Percentiles rank a stretch among this genome's conserved stretches.
phyloP scores from a whole-genome alignment of 2,888 invertebrate genomes.

The Apodemia mormo region DNA sequence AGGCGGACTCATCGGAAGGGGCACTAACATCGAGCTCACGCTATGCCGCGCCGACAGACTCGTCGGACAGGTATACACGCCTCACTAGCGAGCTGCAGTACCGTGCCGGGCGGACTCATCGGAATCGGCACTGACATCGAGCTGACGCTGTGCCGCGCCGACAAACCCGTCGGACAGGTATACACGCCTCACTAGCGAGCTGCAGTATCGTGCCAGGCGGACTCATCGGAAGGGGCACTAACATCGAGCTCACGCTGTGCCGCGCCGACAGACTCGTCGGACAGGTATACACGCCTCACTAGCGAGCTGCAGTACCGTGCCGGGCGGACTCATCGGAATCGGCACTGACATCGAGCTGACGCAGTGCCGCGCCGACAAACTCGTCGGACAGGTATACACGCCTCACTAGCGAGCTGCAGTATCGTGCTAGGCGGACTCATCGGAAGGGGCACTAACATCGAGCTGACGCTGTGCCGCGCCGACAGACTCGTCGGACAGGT shows the following conservation, averaged over 20 bases:
- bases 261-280: slow-evolving; percentile 99
- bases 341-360: too few species aligned
- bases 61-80: slow-evolving; percentile 90
- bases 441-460: too few species aligned
- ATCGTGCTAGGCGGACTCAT: too few species aligned
- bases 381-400: too few species aligned
- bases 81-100: slow-evolving; percentile 89
- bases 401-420: too few species aligned
- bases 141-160: slow-evolving; percentile 98
- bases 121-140: slow-evolving; percentile 99
- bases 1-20: slow-evolving; percentile 99
- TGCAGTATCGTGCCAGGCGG: slow-evolving; percentile 99
- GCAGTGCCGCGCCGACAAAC: too few species aligned
- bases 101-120: slow-evolving; percentile 98
- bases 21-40: slow-evolving; percentile 99
- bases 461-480: too few species aligned
- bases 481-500: too few species aligned
- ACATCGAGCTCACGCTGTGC: slow-evolving; percentile 99
- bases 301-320: too few species aligned
- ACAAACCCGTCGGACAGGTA: slow-evolving; percentile 97
- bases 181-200: slow-evolving; percentile 73
- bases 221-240: slow-evolving; percentile 99
- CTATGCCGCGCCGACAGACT: slow-evolving; percentile 98
- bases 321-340: too few species aligned
- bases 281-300: slow-evolving; percentile 77